Evolutionary conservation across 2,888 invertebrate genomes (phyloP).

Genomic region (Deilephila elpenor): DNA sequence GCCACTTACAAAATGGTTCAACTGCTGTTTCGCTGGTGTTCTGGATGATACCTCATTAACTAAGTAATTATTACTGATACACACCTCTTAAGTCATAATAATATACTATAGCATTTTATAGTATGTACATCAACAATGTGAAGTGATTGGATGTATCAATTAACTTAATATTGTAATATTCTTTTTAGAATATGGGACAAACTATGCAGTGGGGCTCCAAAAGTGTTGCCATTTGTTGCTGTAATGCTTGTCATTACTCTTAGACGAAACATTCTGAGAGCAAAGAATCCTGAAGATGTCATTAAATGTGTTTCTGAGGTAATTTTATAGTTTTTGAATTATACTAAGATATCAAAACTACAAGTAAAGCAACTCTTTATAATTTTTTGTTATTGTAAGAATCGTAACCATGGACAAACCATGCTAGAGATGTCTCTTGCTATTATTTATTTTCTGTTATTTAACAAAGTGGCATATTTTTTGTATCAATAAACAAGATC

Average conservation of each 20-base stretch:
- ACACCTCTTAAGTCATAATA: too few species aligned
- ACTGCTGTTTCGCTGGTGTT: conserved; percentile 92
- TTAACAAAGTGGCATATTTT: too few species aligned
- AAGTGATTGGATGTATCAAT: background rate
- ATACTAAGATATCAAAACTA: background rate
- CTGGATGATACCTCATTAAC: conserved; percentile 91
- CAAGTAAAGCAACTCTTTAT: too few species aligned
- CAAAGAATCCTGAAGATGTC: conserved; percentile 85
- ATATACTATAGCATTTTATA: background rate
- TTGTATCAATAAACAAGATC: too few species aligned
- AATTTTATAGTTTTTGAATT: conserved; percentile 19
- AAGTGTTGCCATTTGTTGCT: conserved; percentile 91
- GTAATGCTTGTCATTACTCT: conserved; percentile 89
- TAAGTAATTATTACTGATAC: conserved; percentile 79
- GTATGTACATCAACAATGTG: background rate
- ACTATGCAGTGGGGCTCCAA: conserved; percentile 92
- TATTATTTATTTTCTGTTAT: too few species aligned
- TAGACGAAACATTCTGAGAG: conserved; percentile 87
- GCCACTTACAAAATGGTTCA: conserved; percentile 91
- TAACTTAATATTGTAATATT: background rate
- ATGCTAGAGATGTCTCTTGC: too few species aligned
- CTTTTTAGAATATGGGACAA: conserved; percentile 93
- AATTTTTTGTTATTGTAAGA: too few species aligned
- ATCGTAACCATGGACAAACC: too few species aligned
- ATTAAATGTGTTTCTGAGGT: conserved; percentile 87